Percentiles rank a stretch among this genome's conserved stretches.
phyloP scores from a whole-genome alignment of 1,140 invertebrate genomes.

The Pseudoatta argentina region DNA sequence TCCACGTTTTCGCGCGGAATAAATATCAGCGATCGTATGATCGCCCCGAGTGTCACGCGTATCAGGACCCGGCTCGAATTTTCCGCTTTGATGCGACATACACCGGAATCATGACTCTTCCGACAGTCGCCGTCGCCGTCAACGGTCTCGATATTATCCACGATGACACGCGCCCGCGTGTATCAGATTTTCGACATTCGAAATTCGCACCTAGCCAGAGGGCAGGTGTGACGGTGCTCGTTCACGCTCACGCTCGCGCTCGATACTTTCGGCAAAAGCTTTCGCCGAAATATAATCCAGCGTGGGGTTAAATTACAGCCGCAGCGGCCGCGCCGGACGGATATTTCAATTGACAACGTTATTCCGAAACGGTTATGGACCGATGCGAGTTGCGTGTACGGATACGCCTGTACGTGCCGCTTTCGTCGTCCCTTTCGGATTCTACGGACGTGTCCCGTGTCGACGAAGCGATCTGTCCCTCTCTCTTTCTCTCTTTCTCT shows the following conservation, averaged over 20 bases:
- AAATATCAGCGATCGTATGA: conserved; percentile 56
- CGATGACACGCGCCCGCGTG: conserved; percentile 65
- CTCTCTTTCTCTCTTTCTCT: background rate
- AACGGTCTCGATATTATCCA: conserved; percentile 75
- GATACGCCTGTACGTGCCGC: conserved; percentile 57
- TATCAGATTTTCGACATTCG: conserved; percentile 76
- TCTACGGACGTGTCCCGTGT: conserved; percentile 61
- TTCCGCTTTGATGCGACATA: conserved; percentile 72
- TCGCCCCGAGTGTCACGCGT: conserved; percentile 42
- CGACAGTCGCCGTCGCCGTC: conserved; percentile 66
- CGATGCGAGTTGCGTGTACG: conserved; percentile 39
- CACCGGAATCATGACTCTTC: conserved; percentile 59
- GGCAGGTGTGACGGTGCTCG: conserved; percentile 68
- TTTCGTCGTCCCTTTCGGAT: conserved; percentile 60
- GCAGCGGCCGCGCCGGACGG: conserved; percentile 48
- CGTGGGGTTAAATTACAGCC: conserved; percentile 72
- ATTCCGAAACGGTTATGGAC: conserved; percentile 64
- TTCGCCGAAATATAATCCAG: conserved; percentile 76
- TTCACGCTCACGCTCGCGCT: conserved; percentile 26
- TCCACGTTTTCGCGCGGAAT: conserved; percentile 69
- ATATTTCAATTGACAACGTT: conserved; percentile 77
- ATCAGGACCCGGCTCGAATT: conserved; percentile 73
- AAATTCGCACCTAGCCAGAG: conserved; percentile 71
- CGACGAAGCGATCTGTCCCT: conserved; percentile 36
- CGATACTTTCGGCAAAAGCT: conserved; percentile 76